Percentiles rank a stretch among this genome's conserved stretches.
Evolutionary conservation across 2,797 vertebrate species (phyloP).

Genomic region (Syndactyla subalaris): DNA sequence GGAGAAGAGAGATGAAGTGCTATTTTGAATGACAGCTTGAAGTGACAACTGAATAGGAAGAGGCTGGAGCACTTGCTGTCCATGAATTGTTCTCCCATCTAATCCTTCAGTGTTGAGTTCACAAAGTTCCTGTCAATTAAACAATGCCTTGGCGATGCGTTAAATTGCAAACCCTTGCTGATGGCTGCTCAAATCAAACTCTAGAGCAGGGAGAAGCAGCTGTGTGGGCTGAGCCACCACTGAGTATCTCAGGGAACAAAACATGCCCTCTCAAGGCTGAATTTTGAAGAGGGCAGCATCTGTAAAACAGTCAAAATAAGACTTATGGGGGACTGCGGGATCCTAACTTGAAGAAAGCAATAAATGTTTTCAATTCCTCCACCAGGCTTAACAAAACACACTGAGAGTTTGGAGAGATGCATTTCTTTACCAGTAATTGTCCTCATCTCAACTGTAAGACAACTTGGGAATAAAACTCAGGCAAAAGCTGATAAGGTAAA

Average conservation of each 20-base stretch:
- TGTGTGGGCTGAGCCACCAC: not conserved
- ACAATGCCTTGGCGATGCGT: not conserved
- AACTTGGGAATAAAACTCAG: not conserved
- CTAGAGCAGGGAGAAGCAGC: not conserved
- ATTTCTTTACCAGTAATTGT: not conserved
- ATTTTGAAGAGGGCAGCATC: not conserved
- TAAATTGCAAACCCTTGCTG: conserved; percentile 18
- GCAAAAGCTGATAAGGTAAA: not conserved
- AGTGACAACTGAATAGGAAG: not conserved
- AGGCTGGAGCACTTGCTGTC: not conserved
- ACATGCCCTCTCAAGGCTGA: not conserved
- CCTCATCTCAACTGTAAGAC: not conserved
- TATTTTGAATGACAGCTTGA: not conserved
- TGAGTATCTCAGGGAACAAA: not conserved
- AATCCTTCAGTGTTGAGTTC: not conserved
- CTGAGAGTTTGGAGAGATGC: not conserved
- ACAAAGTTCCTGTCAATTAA: conserved; percentile 37
- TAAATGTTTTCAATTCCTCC: not conserved
- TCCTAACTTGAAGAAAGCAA: not conserved
- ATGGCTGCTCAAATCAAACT: not conserved
- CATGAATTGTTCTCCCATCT: conserved; percentile 1
- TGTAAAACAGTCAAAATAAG: not conserved
- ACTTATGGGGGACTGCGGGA: not conserved
- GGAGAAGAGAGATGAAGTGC: not conserved
- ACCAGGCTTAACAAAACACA: not conserved